phyloP scores from a whole-genome alignment of 2,888 invertebrate species.

The Hyposoter dolosus region DNA sequence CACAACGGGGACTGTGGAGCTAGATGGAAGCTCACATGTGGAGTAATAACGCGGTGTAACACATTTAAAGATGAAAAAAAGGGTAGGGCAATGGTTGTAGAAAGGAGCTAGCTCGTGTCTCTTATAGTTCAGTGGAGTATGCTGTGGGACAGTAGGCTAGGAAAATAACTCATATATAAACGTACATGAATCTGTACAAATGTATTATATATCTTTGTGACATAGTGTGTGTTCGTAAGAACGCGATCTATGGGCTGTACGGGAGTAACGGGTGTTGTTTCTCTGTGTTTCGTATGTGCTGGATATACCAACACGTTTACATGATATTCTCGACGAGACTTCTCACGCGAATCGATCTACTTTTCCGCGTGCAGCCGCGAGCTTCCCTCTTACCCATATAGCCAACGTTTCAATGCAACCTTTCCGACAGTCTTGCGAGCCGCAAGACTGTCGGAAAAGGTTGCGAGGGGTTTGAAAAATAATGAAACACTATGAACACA shows the following conservation, averaged over 20 bases:
- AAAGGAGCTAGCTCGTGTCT: slow-evolving; percentile 56
- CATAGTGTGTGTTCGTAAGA: background rate
- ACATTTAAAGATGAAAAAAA: slow-evolving; percentile 50
- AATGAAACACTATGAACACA: background rate
- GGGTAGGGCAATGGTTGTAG: slow-evolving; percentile 32
- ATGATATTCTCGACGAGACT: slow-evolving; percentile 65
- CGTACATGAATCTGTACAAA: slow-evolving; percentile 13
- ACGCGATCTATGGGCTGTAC: background rate
- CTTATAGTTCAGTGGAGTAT: slow-evolving; percentile 63
- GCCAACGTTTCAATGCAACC: slow-evolving; percentile 54
- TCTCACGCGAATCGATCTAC: slow-evolving; percentile 72
- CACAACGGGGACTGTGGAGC: background rate
- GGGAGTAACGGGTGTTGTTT: slow-evolving; percentile 31
- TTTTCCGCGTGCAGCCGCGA: slow-evolving; percentile 62
- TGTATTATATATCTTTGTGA: background rate
- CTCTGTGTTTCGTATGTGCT: background rate
- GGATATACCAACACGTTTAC: slow-evolving; percentile 28
- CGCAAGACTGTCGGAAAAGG: background rate
- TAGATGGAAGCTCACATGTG: background rate
- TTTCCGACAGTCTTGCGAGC: too few relatives aligned
- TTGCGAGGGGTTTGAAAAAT: background rate
- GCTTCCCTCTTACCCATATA: background rate
- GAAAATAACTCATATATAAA: slow-evolving; percentile 33
- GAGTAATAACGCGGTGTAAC: slow-evolving; percentile 32
- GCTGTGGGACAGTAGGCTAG: slow-evolving; percentile 60